Evolutionary conservation across 2,113 vertebrate genomes (phyloP).

Genomic region (Bostrychus sinensis): DNA sequence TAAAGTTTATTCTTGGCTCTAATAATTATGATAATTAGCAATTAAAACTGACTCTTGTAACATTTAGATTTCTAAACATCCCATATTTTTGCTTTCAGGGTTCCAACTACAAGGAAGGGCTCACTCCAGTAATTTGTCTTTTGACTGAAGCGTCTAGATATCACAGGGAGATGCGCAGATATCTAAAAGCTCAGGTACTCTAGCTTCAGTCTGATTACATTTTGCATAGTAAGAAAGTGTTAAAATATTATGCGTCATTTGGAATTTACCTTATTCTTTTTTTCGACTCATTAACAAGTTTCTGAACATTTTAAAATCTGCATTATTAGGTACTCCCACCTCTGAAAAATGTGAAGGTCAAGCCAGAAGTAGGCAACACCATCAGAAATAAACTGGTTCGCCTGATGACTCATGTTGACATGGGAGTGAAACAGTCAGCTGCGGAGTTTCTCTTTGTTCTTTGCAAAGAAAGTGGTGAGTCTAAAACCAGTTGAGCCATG

Average conservation of each 20-base stretch:
- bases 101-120: constrained; percentile 93
- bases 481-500: background rate
- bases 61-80: background rate
- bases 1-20: constrained; percentile 63
- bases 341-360: constrained; percentile 90
- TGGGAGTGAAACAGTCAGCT: constrained; percentile 94
- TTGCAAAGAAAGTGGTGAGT: constrained; percentile 95
- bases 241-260: background rate
- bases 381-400: constrained; percentile 96
- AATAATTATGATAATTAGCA: background rate
- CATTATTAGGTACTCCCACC: constrained; percentile 89
- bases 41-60: background rate
- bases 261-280: too few relatives aligned
- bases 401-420: constrained; percentile 96
- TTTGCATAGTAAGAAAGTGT: background rate
- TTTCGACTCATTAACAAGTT: too few relatives aligned
- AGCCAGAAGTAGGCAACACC: constrained; percentile 93
- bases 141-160: constrained; percentile 91
- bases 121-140: constrained; percentile 96
- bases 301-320: background rate
- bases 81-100: constrained; percentile 78
- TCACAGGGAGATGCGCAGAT: constrained; percentile 94
- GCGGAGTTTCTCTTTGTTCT: constrained; percentile 98
- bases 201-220: background rate
- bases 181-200: constrained; percentile 93